Evolutionary conservation across 2,888 invertebrate genomes (phyloP), one percentile per base, ranked within the genome.

Genomic region (Masnerella sp.): DNA sequence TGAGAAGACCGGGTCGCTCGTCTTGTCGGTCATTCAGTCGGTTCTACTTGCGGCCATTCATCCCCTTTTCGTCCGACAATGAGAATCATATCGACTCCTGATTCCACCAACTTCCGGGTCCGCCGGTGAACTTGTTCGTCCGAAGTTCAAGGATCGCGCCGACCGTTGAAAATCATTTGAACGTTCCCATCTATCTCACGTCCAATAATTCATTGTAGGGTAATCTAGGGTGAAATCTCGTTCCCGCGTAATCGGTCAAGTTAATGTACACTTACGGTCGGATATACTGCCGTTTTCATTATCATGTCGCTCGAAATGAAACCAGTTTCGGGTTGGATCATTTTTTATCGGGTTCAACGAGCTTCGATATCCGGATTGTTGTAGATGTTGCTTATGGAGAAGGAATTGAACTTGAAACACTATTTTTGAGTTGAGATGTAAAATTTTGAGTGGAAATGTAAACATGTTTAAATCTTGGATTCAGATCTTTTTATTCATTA

Each of bases 61-160:
- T 36, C 34, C 25, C 36, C 18, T 8, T 47, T 42, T 30, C 14
- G 36, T 14, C 12, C 38, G 32, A 68, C 68, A 73, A 73, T 68
- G 52, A 62, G 67, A 61, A 73, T 67, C 56, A 47, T 73, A 67
- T 67, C 73, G 56, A 73, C 73, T 73, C 61, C 62, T 67, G 67
- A 67, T 73, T 73, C 62, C 56, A 42, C 4, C 73, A 52, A 67
- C 73, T 73, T 73, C 73, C 73, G 67, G 73, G 73, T 71, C 25
- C 20, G 65, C 40, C 36, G 28, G 45, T 61, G 51, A 73, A 67
- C 67, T 73, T 56, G 67, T 73, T 62, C 43, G 8, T 43, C 28
- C 28, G 28, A 59, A 59, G 71, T 58, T 71, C 71, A 58, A 62
- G 58, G 58, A 64, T 64, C 58, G 52, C 45, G 20, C 30, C 52